Evolutionary conservation across 2,888 invertebrate species (phyloP), one percentile per base, ranked within the genome.

Genomic region (Acleris literana): DNA sequence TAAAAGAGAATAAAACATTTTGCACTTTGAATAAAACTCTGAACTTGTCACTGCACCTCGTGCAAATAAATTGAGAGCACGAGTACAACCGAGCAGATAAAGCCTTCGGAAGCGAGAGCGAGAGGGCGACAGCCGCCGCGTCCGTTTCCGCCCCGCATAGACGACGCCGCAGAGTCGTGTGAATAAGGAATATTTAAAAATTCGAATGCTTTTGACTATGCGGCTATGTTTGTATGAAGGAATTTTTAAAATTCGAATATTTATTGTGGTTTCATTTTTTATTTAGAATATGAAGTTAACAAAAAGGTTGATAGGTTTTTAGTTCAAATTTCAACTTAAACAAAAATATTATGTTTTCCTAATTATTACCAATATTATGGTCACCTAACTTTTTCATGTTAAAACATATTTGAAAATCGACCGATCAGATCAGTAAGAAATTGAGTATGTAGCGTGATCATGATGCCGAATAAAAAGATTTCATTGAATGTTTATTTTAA

Each of bases 71-170:
- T 62, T 44, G 63, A 59, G 49, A 44, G 46, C 60, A 62, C 9
- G 9, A 33, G 66, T 29, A 49, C 60, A 59, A 11, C 46, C 53
- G 53, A 22, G 60, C 61, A 61, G 68, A 70, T 68, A 72, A 71
- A 69, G 66, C 63, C 56, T 54, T 63, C 72, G 80, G 79, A 80
- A 77, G 70, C 69, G 60, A 69, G 72, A 71, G 80, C 73, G 75
- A 74, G 74, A 76, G 72, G 75, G 75, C 75, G 80, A 77, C 80
- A 79, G 76, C 74, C 73, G 68, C 64, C 54, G 75, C 73, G 76
- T 80, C 80, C 80, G 78, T 62, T 80, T 79, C 80, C 80, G 72
- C 55, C 60, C 69, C 39, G 20, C 51, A 70, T 70, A 74, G 76
- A 74, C 74, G 73, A 71, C 70, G 72, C 25, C 55, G 69, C 56